A percentile compares a stretch with the other conserved stretches of the same genome.
phyloP scores from a whole-genome alignment of 2,888 invertebrate genomes.

The Ophioninae sp. region DNA sequence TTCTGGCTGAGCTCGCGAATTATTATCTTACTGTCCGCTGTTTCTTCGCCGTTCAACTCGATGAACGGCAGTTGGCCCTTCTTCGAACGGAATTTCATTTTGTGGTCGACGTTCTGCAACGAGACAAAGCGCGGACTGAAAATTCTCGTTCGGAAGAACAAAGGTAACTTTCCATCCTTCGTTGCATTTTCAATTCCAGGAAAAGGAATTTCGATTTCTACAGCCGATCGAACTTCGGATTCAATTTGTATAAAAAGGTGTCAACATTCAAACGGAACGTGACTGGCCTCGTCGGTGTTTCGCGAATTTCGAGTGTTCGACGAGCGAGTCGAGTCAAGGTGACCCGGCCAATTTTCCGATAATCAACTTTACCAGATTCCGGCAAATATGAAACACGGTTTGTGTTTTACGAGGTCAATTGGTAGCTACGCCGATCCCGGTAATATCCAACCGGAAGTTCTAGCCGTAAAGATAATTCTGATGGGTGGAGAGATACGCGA shows the following conservation, averaged over 20 bases:
- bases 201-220: too few species aligned
- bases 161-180: too few species aligned
- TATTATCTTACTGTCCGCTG: conserved; percentile 95
- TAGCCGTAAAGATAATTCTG: background rate
- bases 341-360: conserved; percentile 1
- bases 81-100: conserved; percentile 95
- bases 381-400: background rate
- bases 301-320: too few species aligned
- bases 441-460: background rate
- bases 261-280: background rate
- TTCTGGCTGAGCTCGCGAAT: conserved; percentile 93
- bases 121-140: background rate
- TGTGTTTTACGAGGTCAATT: conserved; percentile 5
- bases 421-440: background rate
- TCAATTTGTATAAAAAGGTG: background rate
- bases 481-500: background rate
- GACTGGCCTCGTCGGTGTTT: too few species aligned
- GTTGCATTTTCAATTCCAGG: too few species aligned
- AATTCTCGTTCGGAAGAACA: background rate
- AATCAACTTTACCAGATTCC: background rate
- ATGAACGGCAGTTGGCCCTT: conserved; percentile 97
- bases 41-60: conserved; percentile 96
- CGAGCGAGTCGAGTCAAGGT: background rate
- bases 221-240: background rate
- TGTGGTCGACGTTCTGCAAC: conserved; percentile 96